Conservation (phyloP, 2,113 vertebrate species). For the Zapornia atra region DNA sequence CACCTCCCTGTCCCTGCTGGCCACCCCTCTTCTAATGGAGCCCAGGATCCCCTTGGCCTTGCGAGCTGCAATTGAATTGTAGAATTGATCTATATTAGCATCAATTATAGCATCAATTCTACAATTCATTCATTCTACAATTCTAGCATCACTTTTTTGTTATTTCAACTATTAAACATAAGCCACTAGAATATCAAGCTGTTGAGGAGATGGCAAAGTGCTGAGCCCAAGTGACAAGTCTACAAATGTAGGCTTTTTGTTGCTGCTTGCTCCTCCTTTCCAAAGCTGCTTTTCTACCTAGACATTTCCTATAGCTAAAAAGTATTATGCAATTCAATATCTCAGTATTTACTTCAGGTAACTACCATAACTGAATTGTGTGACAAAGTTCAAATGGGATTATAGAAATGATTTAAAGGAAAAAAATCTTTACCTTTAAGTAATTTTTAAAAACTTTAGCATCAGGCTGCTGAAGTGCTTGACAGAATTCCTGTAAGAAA, state of each 20-base stretch:
- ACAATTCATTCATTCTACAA: too few relatives aligned
- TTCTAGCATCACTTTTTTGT: background rate
- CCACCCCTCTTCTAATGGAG: too few relatives aligned
- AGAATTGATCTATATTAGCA: too few relatives aligned
- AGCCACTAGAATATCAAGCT: background rate
- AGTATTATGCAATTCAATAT: background rate
- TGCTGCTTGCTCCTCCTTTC: background rate
- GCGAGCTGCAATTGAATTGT: too few relatives aligned
- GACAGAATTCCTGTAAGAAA: constrained; percentile 87
- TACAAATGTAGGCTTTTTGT: background rate
- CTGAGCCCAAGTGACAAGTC: background rate
- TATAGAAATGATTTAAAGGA: background rate
- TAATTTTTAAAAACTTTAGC: constrained; percentile 97
- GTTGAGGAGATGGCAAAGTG: background rate
- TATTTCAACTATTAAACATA: background rate
- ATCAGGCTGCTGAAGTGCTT: constrained; percentile 95
- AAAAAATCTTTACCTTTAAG: constrained; percentile 86
- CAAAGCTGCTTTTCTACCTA: background rate
- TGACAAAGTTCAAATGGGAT: background rate
- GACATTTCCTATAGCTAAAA: background rate
- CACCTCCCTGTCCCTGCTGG: too few relatives aligned
- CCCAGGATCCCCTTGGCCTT: too few relatives aligned
- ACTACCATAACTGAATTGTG: background rate
- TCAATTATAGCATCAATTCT: too few relatives aligned
- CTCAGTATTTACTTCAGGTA: background rate